A percentile compares a stretch with the other conserved stretches of the same genome.
phyloP scores from a whole-genome alignment of 1,140 invertebrate species.

The Akabosia matsudoensis region DNA sequence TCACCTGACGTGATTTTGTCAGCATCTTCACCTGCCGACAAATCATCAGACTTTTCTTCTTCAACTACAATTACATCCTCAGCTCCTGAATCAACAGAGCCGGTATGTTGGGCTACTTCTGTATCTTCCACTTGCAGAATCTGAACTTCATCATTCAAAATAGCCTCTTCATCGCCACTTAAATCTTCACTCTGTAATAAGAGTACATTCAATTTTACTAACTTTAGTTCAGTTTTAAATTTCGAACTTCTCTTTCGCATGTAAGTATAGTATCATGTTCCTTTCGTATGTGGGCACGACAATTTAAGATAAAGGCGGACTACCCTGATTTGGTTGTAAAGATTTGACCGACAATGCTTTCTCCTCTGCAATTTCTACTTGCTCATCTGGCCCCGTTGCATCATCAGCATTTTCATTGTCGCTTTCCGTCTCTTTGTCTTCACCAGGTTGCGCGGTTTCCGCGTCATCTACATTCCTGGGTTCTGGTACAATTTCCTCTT shows the following conservation, averaged over 20 bases:
- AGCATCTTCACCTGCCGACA: not conserved
- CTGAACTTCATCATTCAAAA: no score
- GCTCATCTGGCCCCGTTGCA: not conserved
- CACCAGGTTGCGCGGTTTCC: not conserved
- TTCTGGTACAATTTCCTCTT: not conserved
- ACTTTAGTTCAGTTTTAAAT: no score
- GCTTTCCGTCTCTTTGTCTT: not conserved
- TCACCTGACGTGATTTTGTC: no score
- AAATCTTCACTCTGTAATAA: no score
- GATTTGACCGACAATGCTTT: not conserved
- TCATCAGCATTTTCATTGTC: not conserved
- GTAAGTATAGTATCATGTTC: not conserved
- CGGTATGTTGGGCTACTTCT: no score
- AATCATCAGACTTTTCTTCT: not conserved
- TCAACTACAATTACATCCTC: no score
- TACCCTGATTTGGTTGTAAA: conserved; percentile 3
- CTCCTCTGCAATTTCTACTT: not conserved
- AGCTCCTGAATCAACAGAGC: no score
- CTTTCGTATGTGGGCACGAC: not conserved
- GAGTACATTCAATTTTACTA: no score
- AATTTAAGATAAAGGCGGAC: not conserved
- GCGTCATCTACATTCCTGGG: not conserved
- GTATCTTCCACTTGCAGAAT: no score
- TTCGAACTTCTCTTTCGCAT: not conserved
- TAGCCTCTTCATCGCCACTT: no score